A percentile compares a stretch with the other conserved stretches of the same genome.
phyloP scores from a whole-genome alignment of 2,113 vertebrate genomes.

The Guaruba guarouba region DNA sequence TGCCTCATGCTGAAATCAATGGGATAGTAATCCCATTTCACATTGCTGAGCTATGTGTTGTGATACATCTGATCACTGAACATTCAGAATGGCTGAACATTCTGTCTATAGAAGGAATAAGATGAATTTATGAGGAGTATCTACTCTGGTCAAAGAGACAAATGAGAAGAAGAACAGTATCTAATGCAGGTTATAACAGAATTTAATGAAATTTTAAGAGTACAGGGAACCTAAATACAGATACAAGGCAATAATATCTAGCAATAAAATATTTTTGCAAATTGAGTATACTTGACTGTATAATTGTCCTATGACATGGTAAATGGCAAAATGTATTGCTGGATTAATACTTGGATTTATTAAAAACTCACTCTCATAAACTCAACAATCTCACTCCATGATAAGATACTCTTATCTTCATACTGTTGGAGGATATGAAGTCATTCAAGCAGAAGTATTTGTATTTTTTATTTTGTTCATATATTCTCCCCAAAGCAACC shows the following conservation, averaged over 20 bases:
- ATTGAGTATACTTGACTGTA: neutral
- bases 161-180: neutral
- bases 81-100: neutral
- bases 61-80: neutral
- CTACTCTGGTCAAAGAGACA: neutral
- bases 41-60: neutral
- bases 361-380: neutral
- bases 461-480: neutral
- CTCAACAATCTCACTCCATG: fast-evolving
- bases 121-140: fast-evolving
- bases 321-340: neutral
- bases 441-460: neutral
- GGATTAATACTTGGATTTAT: neutral
- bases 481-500: neutral
- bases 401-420: neutral
- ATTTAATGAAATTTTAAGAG: neutral
- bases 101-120: neutral
- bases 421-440: neutral
- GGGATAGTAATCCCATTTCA: neutral
- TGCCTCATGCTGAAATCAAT: neutral
- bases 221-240: neutral
- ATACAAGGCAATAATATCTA: neutral
- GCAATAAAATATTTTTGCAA: neutral
- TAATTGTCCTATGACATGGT: fast-evolving
- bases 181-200: neutral